Base-by-base conservation (phyloP, 1,140 invertebrate species). In the Ips nitidus region DNA sequence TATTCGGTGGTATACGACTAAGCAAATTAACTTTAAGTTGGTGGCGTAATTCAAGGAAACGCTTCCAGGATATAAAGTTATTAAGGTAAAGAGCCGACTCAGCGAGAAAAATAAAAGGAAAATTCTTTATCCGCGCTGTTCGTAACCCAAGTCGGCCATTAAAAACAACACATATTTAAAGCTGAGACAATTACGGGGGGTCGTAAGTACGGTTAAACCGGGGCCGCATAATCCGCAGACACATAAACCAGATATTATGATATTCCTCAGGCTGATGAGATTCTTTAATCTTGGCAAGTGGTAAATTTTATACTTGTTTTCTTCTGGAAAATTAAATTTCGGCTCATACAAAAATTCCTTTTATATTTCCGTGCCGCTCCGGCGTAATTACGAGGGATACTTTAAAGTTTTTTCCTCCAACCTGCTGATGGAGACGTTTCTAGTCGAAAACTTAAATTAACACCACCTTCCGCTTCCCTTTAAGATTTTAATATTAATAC, bases 201-300 rank as follows among this genome's bases (percentile, higher is more conserved):
- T 41, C 64, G 37, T 57, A 66, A 66, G 39, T 47, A 66, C 64
- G 53, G 38, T 58, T 66, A 58, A 66, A 57, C 61, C 45, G 53
- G 4, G 53, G 64, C 61, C 55, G 71, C 72, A 74, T 74, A 72
- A 75, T 74, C 71, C 74, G 47, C 69, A 70, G 71, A 75, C 70
- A 68, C 73, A 72, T 73, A 75, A 72, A 76, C 69, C 72, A 75
- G 72, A 69, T 72, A 75, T 76, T 75, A 76, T 75, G 65, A 74
- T 75, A 75, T 75, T 69, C 73, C 66, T 76, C 72, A 73, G 73
- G 61, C 53, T 75, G 75, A 76, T 75, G 75, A 76, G 75, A 75
- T 76, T 76, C 75, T 75, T 76, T 76, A 76, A 76, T 76, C 75
- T 75, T 68, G 71, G 61, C 65, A 63, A 76, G 73, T 75, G 73